Conservation (phyloP, 2,888 invertebrate genomes). For the Cheilosia scutellata region DNA sequence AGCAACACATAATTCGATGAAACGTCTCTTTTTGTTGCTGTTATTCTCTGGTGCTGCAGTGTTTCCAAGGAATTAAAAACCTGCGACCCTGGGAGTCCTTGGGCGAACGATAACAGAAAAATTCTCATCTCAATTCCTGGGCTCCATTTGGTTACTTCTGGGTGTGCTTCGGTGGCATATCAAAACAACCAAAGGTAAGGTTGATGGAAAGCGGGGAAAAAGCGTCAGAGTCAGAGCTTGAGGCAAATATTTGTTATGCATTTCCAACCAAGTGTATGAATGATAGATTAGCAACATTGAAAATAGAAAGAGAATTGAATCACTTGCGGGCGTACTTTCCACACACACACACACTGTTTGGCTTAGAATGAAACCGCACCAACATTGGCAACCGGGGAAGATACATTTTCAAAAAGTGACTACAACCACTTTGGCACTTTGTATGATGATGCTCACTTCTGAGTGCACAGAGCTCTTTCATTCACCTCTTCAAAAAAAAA, state of each 20-base stretch:
- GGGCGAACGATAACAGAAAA: slow-evolving; percentile 25
- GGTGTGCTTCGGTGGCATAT: neutral
- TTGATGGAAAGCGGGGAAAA: neutral
- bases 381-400: slow-evolving; percentile 12
- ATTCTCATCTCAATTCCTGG: slow-evolving; percentile 34
- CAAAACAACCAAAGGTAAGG: slow-evolving; percentile 7
- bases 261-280: slow-evolving; percentile 70
- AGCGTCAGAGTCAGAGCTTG: slow-evolving; percentile 19
- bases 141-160: slow-evolving; percentile 4
- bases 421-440: slow-evolving; percentile 48
- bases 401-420: slow-evolving; percentile 47
- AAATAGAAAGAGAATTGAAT: slow-evolving; percentile 58
- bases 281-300: slow-evolving; percentile 63
- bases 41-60: neutral
- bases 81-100: slow-evolving; percentile 31
- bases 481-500: slow-evolving; percentile 31
- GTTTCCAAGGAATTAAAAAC: slow-evolving; percentile 12
- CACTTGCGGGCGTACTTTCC: slow-evolving; percentile 59
- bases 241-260: slow-evolving; percentile 72
- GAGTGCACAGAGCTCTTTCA: slow-evolving; percentile 44
- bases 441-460: slow-evolving; percentile 68
- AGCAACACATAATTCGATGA: slow-evolving; percentile 45
- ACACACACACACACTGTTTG: slow-evolving; percentile 56
- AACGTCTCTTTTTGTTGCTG: slow-evolving; percentile 21
- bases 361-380: slow-evolving; percentile 32